A percentile compares a stretch with the other conserved stretches of the same genome.
Conservation (phyloP, 2,113 vertebrate genomes). For the Lethenteron camtschaticum region DNA sequence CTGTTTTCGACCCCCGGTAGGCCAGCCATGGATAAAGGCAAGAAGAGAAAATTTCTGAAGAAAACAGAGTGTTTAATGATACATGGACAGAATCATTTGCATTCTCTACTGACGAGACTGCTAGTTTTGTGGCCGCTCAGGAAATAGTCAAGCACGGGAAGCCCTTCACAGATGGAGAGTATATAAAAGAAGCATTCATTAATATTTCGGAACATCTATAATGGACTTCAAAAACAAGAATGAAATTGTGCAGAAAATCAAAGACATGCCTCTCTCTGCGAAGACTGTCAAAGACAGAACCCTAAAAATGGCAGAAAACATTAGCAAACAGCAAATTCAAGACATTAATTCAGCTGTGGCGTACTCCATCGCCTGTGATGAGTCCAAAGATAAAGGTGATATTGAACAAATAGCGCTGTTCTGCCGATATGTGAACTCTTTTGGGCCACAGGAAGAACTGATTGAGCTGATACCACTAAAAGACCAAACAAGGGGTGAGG, state of each 20-base stretch:
- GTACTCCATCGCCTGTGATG: no score
- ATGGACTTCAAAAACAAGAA: no score
- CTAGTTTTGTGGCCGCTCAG: conserved; percentile 8
- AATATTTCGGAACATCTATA: conserved; percentile 9
- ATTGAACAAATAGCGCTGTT: conserved; percentile 7
- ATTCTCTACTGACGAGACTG: neutral
- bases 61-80: conserved; percentile 2
- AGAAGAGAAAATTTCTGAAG: neutral
- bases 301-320: no score
- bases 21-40: no score
- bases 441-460: conserved; percentile 11
- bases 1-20: no score
- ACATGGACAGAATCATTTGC: neutral
- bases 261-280: no score
- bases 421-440: conserved; percentile 12
- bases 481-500: conserved; percentile 10
- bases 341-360: no score
- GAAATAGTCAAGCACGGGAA: conserved; percentile 1
- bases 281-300: no score
- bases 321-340: no score
- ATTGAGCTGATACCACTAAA: conserved; percentile 12
- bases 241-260: no score
- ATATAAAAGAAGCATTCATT: conserved; percentile 6
- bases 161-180: conserved; percentile 2
- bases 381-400: no score